Evolutionary conservation across 2,888 invertebrate species (phyloP).

Genomic region (Neoaliturus tenellus): DNA sequence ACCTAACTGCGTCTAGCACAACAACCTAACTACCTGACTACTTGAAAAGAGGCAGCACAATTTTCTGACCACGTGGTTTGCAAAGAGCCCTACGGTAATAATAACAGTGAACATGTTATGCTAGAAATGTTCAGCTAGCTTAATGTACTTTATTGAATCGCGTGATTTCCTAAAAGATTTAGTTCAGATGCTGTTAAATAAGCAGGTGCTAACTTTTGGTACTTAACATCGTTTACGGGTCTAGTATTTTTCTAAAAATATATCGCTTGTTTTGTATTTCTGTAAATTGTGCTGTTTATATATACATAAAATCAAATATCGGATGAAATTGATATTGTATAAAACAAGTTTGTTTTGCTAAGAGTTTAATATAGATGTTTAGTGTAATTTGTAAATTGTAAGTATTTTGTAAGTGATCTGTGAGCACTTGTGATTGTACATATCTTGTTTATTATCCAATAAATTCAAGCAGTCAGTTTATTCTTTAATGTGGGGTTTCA

Average conservation of each 20-base stretch:
- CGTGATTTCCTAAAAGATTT: neutral
- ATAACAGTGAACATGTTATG: no score
- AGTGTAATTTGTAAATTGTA: slow-evolving; percentile 40
- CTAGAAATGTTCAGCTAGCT: neutral
- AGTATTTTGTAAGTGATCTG: slow-evolving; percentile 43
- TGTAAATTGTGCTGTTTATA: slow-evolving; percentile 33
- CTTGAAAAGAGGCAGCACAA: no score
- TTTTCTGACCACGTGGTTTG: no score
- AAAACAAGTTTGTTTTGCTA: slow-evolving; percentile 11
- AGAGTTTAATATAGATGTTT: slow-evolving; percentile 26
- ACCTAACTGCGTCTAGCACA: no score
- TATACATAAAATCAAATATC: slow-evolving; percentile 1
- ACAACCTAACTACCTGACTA: no score
- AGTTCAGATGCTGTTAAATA: neutral
- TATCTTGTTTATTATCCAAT: slow-evolving; percentile 51
- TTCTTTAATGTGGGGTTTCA: slow-evolving; percentile 1
- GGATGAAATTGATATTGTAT: neutral
- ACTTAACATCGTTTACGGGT: slow-evolving; percentile 39
- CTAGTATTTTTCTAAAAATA: slow-evolving; percentile 51
- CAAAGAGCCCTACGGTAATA: no score
- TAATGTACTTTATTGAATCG: neutral
- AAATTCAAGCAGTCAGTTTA: slow-evolving; percentile 51
- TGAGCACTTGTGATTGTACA: slow-evolving; percentile 20
- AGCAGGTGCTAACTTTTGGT: slow-evolving; percentile 40
- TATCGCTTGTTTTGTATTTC: slow-evolving; percentile 28